Percentiles rank a stretch among this genome's conserved stretches.
phyloP scores from a whole-genome alignment of 2,113 vertebrate species.

The Oxyruncus cristatus region DNA sequence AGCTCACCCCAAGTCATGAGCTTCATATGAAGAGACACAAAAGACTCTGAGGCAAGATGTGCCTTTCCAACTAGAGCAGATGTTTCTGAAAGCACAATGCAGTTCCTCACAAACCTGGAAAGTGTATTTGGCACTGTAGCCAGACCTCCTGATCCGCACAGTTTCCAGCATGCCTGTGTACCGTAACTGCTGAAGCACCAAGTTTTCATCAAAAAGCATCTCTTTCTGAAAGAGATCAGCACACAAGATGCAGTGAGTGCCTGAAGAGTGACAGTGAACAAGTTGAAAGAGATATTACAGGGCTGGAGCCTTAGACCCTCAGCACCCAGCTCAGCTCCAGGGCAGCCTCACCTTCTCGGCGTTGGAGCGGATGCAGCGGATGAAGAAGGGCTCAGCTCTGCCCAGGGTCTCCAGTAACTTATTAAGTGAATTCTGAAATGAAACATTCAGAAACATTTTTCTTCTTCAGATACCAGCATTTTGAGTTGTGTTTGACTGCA shows the following conservation, averaged over 20 bases:
- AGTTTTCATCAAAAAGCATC: conserved; percentile 87
- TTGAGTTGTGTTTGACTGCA: not conserved
- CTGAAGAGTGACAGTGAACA: not conserved
- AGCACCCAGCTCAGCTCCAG: not conserved
- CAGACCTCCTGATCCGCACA: conserved; percentile 92
- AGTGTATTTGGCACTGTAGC: conserved; percentile 95
- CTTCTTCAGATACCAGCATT: not conserved
- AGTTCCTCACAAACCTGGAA: conserved; percentile 83
- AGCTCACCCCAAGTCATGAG: not conserved
- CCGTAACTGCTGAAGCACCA: conserved; percentile 93
- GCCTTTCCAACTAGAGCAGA: not conserved
- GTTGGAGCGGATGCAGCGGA: conserved; percentile 96
- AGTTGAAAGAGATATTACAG: not conserved
- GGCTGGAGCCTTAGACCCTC: not conserved
- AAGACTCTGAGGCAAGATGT: rapidly evolving
- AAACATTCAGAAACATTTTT: not conserved
- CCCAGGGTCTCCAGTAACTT: conserved; percentile 92
- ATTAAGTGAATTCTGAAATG: conserved; percentile 85
- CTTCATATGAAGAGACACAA: not conserved
- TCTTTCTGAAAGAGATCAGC: conserved; percentile 80
- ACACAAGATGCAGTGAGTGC: not conserved
- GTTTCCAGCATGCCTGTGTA: conserved; percentile 99
- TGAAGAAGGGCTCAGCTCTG: conserved; percentile 95
- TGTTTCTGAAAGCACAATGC: not conserved
- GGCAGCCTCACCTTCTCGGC: conserved; percentile 86